These are phyloP conservation scores for Mareca penelope DNA, from an alignment of 2,797 vertebrate genomes.

Conservation along the genomic window DNA sequence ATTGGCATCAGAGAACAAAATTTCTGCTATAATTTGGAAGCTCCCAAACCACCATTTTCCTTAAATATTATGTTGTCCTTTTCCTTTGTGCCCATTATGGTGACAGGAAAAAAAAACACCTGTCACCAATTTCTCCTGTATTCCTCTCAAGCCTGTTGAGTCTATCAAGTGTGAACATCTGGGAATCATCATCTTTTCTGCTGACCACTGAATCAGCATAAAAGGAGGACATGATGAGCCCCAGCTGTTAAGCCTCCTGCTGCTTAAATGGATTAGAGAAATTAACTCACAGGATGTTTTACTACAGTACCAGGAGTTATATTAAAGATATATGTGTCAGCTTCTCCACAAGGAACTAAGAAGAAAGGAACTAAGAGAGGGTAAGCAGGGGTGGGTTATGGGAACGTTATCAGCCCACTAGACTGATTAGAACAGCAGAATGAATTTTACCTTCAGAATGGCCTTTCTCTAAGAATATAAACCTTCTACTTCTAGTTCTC, in stretches of 20 bases:
- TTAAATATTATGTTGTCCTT: constrained; percentile 11
- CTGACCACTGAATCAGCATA: constrained; percentile 61
- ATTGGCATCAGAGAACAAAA: not conserved
- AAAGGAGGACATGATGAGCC: constrained; percentile 55
- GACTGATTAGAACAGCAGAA: not conserved
- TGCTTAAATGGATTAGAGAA: constrained; percentile 51
- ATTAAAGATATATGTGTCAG: constrained; percentile 1
- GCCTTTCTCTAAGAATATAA: not conserved
- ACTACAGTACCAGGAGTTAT: not conserved
- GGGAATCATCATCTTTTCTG: constrained; percentile 67
- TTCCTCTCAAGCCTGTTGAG: constrained; percentile 48
- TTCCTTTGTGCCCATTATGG: not conserved
- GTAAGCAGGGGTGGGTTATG: not conserved
- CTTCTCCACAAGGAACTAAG: not conserved
- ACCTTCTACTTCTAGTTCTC: not conserved
- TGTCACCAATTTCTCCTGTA: constrained; percentile 12
- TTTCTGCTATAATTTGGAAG: constrained; percentile 14
- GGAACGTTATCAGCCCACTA: not conserved
- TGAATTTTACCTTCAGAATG: not conserved
- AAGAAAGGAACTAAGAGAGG: not conserved
- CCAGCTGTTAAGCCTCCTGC: constrained; percentile 60
- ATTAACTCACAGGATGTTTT: constrained; percentile 42
- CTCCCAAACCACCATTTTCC: not conserved
- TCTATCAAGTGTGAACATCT: constrained; percentile 61
- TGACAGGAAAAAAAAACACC: not conserved